These are phyloP conservation scores for Hycleus cichorii DNA, from an alignment of 1,140 invertebrate genomes.

Conservation along the genomic window DNA sequence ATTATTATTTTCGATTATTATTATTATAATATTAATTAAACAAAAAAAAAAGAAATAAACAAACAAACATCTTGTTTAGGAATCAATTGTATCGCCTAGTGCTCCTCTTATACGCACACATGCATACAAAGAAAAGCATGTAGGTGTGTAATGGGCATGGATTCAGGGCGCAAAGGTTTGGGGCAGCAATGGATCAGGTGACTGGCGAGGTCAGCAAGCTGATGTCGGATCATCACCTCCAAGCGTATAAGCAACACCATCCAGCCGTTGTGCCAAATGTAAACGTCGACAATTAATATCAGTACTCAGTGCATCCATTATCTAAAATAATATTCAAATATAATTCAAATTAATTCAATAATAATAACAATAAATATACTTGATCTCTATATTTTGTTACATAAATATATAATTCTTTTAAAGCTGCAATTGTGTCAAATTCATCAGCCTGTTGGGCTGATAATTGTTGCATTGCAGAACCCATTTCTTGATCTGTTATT, in stretches of 20 bases:
- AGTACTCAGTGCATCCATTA: constrained; percentile 72
- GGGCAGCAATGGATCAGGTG: constrained; percentile 45
- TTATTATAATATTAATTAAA: not conserved
- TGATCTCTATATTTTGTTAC: constrained; percentile 88
- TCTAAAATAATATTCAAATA: constrained; percentile 44
- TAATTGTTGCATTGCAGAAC: constrained; percentile 83
- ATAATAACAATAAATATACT: constrained; percentile 49
- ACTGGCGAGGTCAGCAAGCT: constrained; percentile 48
- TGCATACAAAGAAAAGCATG: not conserved
- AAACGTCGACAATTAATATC: constrained; percentile 77
- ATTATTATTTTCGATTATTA: not conserved
- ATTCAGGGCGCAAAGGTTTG: constrained; percentile 36
- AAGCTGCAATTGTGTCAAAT: constrained; percentile 82
- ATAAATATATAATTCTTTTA: constrained; percentile 92
- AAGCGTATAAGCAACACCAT: constrained; percentile 82
- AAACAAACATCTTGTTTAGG: too few relatives aligned
- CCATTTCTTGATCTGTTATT: constrained; percentile 88
- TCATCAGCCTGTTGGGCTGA: constrained; percentile 80
- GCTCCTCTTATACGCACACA: too few relatives aligned
- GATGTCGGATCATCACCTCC: constrained; percentile 62
- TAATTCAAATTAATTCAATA: not conserved
- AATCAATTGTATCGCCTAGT: too few relatives aligned
- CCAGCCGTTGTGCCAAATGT: constrained; percentile 80
- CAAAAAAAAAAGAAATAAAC: not conserved
- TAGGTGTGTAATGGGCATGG: constrained; percentile 31